Evolutionary conservation across 2,797 vertebrate genomes (phyloP), one percentile per base, ranked within the genome.

Genomic region (Hypotaenidia okinawae): DNA sequence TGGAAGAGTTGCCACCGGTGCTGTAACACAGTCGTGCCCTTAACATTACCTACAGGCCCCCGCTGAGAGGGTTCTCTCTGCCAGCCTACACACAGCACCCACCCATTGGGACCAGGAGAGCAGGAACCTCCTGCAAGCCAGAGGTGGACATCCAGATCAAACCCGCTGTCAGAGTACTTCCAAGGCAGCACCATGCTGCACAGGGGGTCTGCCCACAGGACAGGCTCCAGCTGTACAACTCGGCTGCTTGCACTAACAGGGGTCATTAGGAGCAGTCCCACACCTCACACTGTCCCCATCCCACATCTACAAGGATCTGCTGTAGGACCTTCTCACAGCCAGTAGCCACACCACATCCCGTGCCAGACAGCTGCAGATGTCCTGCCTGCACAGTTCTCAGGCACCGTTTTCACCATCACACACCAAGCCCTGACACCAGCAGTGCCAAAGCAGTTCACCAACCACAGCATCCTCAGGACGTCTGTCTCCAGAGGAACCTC

Each of bases 101-200:
- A 9, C 5, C n/a, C 52, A 1, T 0, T 0, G 8, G 63, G 13
- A 5, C 17, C 24, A 5, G 0, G 2, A 13, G 54, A 16, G 23
- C 3, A 27, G 70, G 30, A 72, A 45, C 51, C 45, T 2, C 28
- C 67, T 55, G 3, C 18, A 1, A 11, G 51, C 47, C 69, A 7
- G 2, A 7, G 4, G 0, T 19, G n/a, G 16, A 49, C 21, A 2
- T 1, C 6, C 4, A 5, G 16, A 6, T 1, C n/a, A 22, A 6
- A 19, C 35, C 2, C 0, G 9, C 0, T 1, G 0, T 1, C 3
- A 63, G n/a, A 63, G 7, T 2, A 2, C 8, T 49, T 15, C 49
- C 1, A 10, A 57, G 52, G 24, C n/a, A 28, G 25, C 3, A 1
- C 11, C 13, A 0, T 0, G 6, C 24, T 5, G 13, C 8, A 55